Conservation (phyloP, 2,113 vertebrate species). For the Eleginops maclovinus region DNA sequence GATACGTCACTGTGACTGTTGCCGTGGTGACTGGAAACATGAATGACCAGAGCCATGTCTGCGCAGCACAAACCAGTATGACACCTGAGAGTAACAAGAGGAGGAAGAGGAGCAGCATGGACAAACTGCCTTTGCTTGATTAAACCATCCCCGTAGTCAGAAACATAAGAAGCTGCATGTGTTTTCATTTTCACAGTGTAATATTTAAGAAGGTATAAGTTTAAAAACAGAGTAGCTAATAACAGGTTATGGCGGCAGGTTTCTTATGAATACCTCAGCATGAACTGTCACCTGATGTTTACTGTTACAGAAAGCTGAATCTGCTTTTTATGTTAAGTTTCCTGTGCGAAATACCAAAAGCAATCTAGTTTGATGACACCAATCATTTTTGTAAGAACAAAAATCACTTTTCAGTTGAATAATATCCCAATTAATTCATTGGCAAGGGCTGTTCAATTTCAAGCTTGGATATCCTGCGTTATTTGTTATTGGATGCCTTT, state of each 20-base stretch:
- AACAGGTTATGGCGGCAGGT: neutral
- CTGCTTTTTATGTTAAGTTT: neutral
- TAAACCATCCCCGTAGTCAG: neutral
- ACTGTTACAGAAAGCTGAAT: neutral
- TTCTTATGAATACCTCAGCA: neutral
- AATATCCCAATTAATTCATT: neutral
- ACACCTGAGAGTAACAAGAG: conserved; percentile 3
- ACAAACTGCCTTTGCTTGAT: neutral
- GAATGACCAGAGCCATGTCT: conserved; percentile 48
- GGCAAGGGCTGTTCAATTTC: neutral
- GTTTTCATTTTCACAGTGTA: neutral
- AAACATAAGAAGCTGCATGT: neutral
- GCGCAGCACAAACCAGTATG: conserved; percentile 22
- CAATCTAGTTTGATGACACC: neutral
- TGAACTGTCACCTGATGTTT: neutral
- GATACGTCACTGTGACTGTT: conserved; percentile 60
- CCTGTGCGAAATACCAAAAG: neutral
- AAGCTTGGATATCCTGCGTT: conserved; percentile 7
- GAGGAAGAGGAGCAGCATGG: neutral
- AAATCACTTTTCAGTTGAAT: neutral
- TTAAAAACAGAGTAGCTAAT: neutral
- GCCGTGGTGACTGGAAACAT: conserved; percentile 65
- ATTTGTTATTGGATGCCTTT: neutral
- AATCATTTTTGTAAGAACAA: neutral
- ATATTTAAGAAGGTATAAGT: neutral